phyloP scores from a whole-genome alignment of 2,113 vertebrate genomes.

The Tauraco erythrolophus region DNA sequence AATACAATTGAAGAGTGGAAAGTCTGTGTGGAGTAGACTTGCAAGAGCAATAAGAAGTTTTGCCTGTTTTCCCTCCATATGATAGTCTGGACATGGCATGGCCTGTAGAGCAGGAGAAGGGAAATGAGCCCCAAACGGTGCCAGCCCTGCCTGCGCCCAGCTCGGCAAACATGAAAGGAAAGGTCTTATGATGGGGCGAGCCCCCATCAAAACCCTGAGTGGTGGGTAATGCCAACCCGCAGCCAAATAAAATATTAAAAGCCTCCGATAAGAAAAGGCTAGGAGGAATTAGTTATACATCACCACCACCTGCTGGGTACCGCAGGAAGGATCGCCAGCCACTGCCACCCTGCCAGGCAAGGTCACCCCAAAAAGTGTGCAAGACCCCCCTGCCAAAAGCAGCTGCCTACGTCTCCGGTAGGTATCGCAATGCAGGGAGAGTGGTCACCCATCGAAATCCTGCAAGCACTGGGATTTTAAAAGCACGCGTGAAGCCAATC shows the following conservation, averaged over 20 bases:
- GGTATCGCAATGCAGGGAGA: neutral
- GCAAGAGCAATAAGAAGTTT: neutral
- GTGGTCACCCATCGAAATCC: accelerated
- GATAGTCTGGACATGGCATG: neutral
- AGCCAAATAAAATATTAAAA: neutral
- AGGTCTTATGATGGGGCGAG: neutral
- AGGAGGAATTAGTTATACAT: neutral
- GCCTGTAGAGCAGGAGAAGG: neutral
- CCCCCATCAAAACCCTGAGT: accelerated
- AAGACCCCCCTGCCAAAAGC: neutral
- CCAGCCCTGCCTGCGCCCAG: neutral
- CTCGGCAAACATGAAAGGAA: neutral
- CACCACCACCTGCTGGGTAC: slow-evolving; percentile 59
- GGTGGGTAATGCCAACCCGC: neutral
- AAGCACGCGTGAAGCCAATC: neutral
- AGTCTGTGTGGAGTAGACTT: neutral
- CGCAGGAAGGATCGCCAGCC: neutral
- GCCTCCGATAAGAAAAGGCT: slow-evolving; percentile 33
- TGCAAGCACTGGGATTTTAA: neutral
- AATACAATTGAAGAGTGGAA: neutral
- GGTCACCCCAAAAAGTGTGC: neutral
- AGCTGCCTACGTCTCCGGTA: neutral
- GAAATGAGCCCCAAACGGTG: accelerated
- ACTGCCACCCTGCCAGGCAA: neutral
- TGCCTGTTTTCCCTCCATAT: neutral